phyloP scores from a whole-genome alignment of 2,113 vertebrate genomes.

The Aptenodytes forsteri region DNA sequence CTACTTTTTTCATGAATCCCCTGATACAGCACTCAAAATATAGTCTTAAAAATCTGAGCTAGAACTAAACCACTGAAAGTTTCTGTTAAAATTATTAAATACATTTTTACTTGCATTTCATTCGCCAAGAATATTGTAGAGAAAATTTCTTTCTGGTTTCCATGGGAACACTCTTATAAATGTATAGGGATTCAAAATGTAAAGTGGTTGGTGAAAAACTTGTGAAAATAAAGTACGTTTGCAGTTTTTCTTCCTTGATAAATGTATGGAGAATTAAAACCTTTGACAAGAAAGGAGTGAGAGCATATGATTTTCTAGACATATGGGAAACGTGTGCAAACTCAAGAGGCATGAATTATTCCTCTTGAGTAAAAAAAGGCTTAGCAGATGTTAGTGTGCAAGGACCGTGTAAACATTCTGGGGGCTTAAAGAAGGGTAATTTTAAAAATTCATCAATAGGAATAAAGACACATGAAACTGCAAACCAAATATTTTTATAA shows the following conservation, averaged over 20 bases:
- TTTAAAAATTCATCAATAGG: constrained; percentile 55
- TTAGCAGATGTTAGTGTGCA: constrained; percentile 67
- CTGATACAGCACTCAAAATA: background rate
- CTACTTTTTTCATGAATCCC: background rate
- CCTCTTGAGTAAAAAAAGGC: constrained; percentile 38
- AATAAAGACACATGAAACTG: background rate
- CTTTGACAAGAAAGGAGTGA: constrained; percentile 61
- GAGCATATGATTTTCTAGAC: constrained; percentile 67
- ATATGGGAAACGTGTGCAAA: constrained; percentile 64
- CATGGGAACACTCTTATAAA: constrained; percentile 66
- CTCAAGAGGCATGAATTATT: constrained; percentile 63
- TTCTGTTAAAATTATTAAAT: constrained; percentile 24
- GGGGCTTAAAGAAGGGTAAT: constrained; percentile 27
- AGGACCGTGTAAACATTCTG: constrained; percentile 51
- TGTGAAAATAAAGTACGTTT: constrained; percentile 59
- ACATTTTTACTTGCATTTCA: constrained; percentile 53
- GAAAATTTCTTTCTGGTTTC: constrained; percentile 71
- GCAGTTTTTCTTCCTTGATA: constrained; percentile 71
- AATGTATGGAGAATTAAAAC: constrained; percentile 61
- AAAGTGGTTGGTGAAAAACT: constrained; percentile 66
- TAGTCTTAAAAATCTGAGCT: background rate
- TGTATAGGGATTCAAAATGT: constrained; percentile 67
- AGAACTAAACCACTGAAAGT: background rate
- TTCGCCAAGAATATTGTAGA: constrained; percentile 51
- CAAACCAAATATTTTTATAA: background rate